Conservation (phyloP, 30 jellyfish, hydroid and myxozoan genomes). For the Aurelia aurita region DNA sequence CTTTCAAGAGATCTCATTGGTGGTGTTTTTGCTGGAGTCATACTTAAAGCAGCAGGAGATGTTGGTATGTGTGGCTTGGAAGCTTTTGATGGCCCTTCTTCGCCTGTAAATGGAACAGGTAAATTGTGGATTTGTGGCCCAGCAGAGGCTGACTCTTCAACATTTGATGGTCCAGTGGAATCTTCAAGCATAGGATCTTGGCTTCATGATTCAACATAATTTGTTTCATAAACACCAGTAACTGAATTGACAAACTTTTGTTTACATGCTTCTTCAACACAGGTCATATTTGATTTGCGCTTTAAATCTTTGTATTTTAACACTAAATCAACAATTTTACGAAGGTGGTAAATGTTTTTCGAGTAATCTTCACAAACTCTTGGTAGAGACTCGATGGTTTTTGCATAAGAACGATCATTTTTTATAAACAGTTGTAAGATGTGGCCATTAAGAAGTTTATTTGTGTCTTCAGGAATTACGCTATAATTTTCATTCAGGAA, state of each 20-base stretch:
- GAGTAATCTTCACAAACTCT: not conserved
- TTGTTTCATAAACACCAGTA: no score
- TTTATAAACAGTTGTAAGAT: not conserved
- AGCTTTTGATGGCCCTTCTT: no score
- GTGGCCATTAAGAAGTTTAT: not conserved
- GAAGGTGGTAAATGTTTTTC: not conserved
- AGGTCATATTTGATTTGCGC: slow-evolving; percentile 16
- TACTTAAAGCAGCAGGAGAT: not conserved
- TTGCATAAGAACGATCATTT: not conserved
- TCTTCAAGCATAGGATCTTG: no score
- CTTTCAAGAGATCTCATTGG: not conserved
- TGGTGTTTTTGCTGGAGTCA: not conserved
- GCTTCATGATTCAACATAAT: no score
- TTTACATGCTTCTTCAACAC: not conserved
- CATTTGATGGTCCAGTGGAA: not conserved
- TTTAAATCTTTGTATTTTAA: slow-evolving; percentile 15
- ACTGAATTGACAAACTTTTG: no score
- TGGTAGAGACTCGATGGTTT: not conserved
- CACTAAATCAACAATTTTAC: slow-evolving; percentile 1
- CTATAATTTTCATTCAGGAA: not conserved
- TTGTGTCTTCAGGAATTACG: not conserved
- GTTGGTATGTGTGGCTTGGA: no score
- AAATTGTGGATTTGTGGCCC: not conserved
- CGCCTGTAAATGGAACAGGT: no score
- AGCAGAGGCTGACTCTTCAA: not conserved